Evolutionary conservation across 2,888 invertebrate genomes (phyloP), one percentile per base, ranked within the genome.

Genomic region (Mythimna lalbum): DNA sequence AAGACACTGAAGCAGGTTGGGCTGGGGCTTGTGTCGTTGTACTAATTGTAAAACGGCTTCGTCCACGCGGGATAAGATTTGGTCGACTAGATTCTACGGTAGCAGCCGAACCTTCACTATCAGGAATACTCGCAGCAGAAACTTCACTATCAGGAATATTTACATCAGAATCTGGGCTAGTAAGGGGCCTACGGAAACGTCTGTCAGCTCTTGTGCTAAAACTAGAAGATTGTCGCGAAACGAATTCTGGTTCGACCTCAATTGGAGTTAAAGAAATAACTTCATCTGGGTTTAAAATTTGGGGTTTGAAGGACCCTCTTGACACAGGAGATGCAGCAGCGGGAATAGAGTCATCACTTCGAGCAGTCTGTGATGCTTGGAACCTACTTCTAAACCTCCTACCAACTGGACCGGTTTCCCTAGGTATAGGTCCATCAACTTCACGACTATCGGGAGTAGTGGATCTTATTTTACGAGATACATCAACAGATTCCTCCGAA

Each of bases 191-290:
- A 64, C 91, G 90, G 64, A 90, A 89, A 50, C 87, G 86, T 36
- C 89, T 86, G 49, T 90, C 86, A 80, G 81, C 69, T 85, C 89
- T 83, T 6, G 80, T n/a, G 62, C 68, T 86, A 52, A 82, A 88
- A 69, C 88, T 89, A 31, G 79, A 27, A 56, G 33, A 52, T 78
- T 91, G 89, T 75, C 88, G 89, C 14, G 89, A 90, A 27, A 90
- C 86, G 65, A 92, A 91, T 60, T 89, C 87, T 7, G 92, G 90
- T 68, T 91, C 91, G 17, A 90, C 77, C 81, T 97, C 97, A 31
- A 95, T 90, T 1, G 96, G 96, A 2, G 96, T 96, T 59, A 97
- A 88, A 4, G 96, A 96, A 59, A 96, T 92, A 21, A 96, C 85
- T 87, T 97, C 97, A 73, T 96, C 95, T n/a, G 82, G 92, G 73